phyloP scores from a whole-genome alignment of 2,113 vertebrate species.

The Copsychus sechellarum region DNA sequence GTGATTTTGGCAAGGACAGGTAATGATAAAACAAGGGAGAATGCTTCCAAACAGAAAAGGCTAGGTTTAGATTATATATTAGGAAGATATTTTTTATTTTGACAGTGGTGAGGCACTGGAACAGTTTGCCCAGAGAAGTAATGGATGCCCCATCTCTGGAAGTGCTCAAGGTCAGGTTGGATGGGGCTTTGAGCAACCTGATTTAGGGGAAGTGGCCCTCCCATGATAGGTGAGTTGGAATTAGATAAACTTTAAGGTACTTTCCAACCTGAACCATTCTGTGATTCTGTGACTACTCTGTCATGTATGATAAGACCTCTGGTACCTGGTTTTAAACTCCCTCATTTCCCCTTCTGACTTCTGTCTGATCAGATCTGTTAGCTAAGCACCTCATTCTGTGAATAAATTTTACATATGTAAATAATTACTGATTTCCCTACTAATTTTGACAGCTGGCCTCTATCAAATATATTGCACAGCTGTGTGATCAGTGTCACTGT shows the following conservation, averaged over 20 bases:
- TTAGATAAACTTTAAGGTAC: background rate
- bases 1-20: background rate
- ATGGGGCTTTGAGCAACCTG: background rate
- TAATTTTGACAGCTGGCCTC: background rate
- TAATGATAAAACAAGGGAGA: background rate
- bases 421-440: background rate
- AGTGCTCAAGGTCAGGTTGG: background rate
- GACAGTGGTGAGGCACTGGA: background rate
- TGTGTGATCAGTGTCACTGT: background rate
- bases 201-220: background rate
- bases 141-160: background rate
- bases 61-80: background rate
- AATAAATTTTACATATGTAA: background rate
- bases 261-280: background rate
- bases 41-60: background rate
- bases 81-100: background rate
- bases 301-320: background rate
- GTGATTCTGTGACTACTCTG: background rate
- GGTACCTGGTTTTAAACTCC: background rate
- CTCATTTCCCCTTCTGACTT: background rate
- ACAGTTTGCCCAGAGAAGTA: background rate
- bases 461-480: background rate
- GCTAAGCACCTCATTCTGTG: background rate
- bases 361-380: background rate
- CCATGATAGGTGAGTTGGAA: background rate